A percentile compares a stretch with the other conserved stretches of the same genome.
Conservation (phyloP, 1,140 invertebrate species). For the Leptoteleia sp. region DNA sequence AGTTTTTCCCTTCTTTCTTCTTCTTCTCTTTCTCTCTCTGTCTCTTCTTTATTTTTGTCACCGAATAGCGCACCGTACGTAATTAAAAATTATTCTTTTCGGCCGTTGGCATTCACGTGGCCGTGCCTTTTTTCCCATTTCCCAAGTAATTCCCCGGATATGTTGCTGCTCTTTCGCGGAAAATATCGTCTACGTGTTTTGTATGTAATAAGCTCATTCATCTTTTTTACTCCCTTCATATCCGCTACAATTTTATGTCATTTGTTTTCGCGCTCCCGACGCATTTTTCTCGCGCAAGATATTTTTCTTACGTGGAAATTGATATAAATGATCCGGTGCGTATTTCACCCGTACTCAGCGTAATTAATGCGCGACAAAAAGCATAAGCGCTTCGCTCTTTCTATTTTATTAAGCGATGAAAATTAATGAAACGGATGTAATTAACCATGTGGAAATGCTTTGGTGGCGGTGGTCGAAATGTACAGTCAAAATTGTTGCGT, state of each 20-base stretch:
- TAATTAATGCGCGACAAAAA: too few species aligned
- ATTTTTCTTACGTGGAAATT: not conserved
- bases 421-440: too few species aligned
- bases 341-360: too few species aligned
- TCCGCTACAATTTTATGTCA: conserved; percentile 48
- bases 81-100: not conserved
- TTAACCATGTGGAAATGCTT: too few species aligned
- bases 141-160: conserved; percentile 18
- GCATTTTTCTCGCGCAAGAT: conserved; percentile 15
- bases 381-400: too few species aligned
- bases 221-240: conserved; percentile 46
- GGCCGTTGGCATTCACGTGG: conserved; percentile 2
- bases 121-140: conserved; percentile 23
- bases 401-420: too few species aligned
- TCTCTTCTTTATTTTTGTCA: not conserved
- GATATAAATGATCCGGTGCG: not conserved
- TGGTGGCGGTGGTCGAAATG: too few species aligned
- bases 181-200: conserved; percentile 45
- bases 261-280: conserved; percentile 27
- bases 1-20: not conserved
- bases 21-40: too few species aligned
- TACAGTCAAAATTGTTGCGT: too few species aligned
- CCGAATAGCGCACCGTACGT: not conserved
- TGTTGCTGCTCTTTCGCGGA: conserved; percentile 10
- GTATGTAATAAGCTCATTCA: conserved; percentile 48